Evolutionary conservation across 2,888 invertebrate species (phyloP).

Genomic region (Tetragnatha montana): DNA sequence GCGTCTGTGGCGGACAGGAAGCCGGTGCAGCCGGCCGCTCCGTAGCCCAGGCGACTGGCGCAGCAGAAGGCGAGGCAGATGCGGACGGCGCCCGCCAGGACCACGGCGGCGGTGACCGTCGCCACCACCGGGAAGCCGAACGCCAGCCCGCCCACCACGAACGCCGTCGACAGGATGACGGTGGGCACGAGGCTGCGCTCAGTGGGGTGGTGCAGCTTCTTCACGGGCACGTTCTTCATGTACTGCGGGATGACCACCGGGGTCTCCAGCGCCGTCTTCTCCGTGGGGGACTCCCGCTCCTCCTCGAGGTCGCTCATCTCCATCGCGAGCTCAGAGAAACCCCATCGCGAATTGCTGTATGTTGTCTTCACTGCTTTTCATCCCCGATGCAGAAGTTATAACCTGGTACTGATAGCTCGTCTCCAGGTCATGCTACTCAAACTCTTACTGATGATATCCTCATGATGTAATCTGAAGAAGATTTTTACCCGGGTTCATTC

Average conservation of each 20-base stretch:
- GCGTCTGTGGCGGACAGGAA: slow-evolving; percentile 77
- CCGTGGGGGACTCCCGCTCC: slow-evolving; percentile 65
- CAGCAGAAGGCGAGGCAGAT: slow-evolving; percentile 74
- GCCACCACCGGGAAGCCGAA: slow-evolving; percentile 77
- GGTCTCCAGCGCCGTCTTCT: slow-evolving; percentile 58
- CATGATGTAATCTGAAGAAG: too few relatives aligned
- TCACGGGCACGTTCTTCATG: slow-evolving; percentile 63
- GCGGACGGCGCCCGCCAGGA: slow-evolving; percentile 75
- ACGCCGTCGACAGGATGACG: slow-evolving; percentile 72
- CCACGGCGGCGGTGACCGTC: slow-evolving; percentile 76
- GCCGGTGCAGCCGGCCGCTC: slow-evolving; percentile 55
- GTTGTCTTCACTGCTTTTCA: background rate
- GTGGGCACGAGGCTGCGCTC: slow-evolving; percentile 71
- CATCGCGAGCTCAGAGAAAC: slow-evolving; percentile 14
- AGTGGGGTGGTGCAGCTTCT: slow-evolving; percentile 71
- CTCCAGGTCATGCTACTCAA: too few relatives aligned
- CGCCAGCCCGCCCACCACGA: slow-evolving; percentile 73
- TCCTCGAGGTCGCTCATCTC: slow-evolving; percentile 54
- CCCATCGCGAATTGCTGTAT: background rate
- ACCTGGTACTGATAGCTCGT: too few relatives aligned
- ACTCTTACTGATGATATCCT: too few relatives aligned
- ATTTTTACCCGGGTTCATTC: too few relatives aligned
- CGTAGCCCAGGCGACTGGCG: slow-evolving; percentile 62
- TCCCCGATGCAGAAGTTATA: background rate
- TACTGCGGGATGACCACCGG: slow-evolving; percentile 61